phyloP scores from a whole-genome alignment of 2,888 invertebrate species.

The Cantharis rufa region DNA sequence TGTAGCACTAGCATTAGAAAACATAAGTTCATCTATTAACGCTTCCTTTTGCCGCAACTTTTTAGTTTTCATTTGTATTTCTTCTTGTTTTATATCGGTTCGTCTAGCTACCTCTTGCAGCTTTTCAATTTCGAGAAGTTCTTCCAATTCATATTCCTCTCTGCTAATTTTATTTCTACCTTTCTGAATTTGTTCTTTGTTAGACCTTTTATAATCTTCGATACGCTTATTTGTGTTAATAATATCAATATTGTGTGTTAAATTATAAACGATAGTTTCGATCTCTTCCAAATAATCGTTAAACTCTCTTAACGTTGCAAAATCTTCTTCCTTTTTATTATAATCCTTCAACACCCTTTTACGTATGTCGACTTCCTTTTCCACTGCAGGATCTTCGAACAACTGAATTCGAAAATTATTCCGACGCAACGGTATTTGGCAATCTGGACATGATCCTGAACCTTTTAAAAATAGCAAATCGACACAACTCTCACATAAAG shows the following conservation, averaged over 20 bases:
- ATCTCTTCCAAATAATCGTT: conserved; percentile 97
- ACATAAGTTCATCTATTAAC: conserved; percentile 93
- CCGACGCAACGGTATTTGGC: conserved; percentile 83
- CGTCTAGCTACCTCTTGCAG: conserved; percentile 75
- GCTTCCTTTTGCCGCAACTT: conserved; percentile 88
- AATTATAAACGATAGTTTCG: conserved; percentile 88
- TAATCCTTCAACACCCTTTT: conserved; percentile 86
- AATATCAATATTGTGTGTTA: conserved; percentile 87
- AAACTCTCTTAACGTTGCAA: conserved; percentile 78
- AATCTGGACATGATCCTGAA: conserved; percentile 93
- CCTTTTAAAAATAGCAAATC: conserved; percentile 95
- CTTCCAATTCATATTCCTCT: conserved; percentile 86
- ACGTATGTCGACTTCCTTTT: conserved; percentile 96
- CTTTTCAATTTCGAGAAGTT: conserved; percentile 80
- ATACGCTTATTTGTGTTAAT: conserved; percentile 87
- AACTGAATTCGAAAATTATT: conserved; percentile 92
- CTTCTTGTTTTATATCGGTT: conserved; percentile 70
- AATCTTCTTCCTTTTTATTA: conserved; percentile 95
- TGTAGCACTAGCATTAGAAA: conserved; percentile 86
- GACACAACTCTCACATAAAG: conserved; percentile 96
- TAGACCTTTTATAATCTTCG: conserved; percentile 89
- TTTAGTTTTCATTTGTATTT: conserved; percentile 73
- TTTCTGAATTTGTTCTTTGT: conserved; percentile 80
- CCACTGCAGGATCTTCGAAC: conserved; percentile 95
- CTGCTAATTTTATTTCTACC: conserved; percentile 77